phyloP scores from a whole-genome alignment of 2,797 vertebrate genomes.

The Antennarius maculatus region DNA sequence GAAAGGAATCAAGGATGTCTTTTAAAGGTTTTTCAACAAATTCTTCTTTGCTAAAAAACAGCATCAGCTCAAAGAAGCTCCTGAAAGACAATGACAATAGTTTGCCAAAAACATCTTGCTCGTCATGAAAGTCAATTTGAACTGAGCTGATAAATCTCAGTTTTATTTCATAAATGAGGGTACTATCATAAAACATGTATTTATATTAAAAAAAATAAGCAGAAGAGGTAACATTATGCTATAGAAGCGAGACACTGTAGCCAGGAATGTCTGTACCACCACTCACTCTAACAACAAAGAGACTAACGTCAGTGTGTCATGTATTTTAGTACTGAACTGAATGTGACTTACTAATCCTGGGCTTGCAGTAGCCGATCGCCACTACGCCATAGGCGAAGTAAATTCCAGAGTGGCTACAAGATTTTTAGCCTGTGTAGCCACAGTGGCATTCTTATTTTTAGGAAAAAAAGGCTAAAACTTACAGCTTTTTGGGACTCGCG shows the following conservation, averaged over 20 bases:
- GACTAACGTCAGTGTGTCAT: background rate
- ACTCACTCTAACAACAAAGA: background rate
- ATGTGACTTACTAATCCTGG: too few species aligned
- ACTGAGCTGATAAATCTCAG: background rate
- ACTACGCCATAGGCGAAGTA: too few species aligned
- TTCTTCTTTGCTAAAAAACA: constrained; percentile 97
- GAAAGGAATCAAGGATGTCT: constrained; percentile 94
- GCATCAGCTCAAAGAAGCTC: constrained; percentile 98
- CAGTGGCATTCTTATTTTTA: too few species aligned
- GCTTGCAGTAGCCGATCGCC: too few species aligned
- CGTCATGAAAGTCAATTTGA: background rate
- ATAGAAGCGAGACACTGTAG: background rate
- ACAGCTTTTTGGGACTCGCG: too few species aligned
- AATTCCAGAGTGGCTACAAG: too few species aligned
- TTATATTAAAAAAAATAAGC: too few species aligned
- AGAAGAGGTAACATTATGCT: too few species aligned
- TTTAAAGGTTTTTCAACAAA: constrained; percentile 96
- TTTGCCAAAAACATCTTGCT: background rate
- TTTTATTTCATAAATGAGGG: background rate
- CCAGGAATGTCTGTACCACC: background rate
- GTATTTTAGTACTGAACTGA: background rate
- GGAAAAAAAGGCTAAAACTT: too few species aligned
- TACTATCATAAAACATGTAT: too few species aligned
- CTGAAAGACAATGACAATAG: constrained; percentile 71
- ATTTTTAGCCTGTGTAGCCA: too few species aligned